phyloP scores from a whole-genome alignment of 2,888 invertebrate species.

The Acanthosoma haemorrhoidale region DNA sequence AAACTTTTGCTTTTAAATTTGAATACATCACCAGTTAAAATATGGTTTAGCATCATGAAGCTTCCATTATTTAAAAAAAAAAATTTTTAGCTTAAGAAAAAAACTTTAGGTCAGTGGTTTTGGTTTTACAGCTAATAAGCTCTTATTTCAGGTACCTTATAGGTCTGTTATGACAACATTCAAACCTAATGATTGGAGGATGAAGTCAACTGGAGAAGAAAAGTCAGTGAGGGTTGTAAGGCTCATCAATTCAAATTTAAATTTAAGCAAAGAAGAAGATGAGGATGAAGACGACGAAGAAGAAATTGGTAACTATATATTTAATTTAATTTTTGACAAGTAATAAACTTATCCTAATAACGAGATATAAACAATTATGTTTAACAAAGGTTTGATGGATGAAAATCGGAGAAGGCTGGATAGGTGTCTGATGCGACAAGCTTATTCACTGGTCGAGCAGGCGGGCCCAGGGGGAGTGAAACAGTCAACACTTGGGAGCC shows the following conservation, averaged over 20 bases:
- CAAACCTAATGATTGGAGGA: conserved; percentile 50
- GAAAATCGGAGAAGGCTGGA: conserved; percentile 41
- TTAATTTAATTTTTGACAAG: no score
- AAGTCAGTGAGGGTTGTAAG: conserved; percentile 52
- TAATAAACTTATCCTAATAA: background rate
- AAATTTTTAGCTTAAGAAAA: no score
- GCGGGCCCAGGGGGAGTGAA: conserved; percentile 53
- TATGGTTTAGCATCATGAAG: no score
- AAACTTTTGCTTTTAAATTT: background rate
- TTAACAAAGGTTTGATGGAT: conserved; percentile 40
- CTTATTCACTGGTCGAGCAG: conserved; percentile 50
- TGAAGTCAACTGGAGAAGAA: conserved; percentile 50
- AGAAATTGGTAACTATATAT: conserved; percentile 37
- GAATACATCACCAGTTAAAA: background rate
- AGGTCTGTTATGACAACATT: conserved; percentile 56
- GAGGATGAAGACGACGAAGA: conserved; percentile 47
- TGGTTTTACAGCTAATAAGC: no score
- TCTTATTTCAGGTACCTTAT: conserved; percentile 48
- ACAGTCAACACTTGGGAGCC: conserved; percentile 47
- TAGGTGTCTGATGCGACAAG: conserved; percentile 50
- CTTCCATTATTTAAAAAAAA: no score
- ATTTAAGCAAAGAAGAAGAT: conserved; percentile 49
- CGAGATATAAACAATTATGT: background rate
- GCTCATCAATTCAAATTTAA: conserved; percentile 50
- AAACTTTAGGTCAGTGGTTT: no score